Base-by-base conservation (phyloP, 2,888 invertebrate genomes). In the Lithophane socia region DNA sequence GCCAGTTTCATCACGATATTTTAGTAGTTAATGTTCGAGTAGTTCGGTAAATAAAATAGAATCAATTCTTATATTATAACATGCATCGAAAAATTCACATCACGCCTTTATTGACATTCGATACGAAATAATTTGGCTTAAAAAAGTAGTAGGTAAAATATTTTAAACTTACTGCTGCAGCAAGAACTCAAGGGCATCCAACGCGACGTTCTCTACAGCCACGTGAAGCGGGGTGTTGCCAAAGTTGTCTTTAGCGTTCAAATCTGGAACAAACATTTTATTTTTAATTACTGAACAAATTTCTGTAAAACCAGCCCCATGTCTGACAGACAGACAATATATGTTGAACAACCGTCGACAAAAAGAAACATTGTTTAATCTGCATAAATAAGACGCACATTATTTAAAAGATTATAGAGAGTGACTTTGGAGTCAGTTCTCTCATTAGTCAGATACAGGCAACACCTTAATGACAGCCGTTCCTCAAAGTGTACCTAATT, bases 171-270 rank as follows among this genome's bases (percentile, higher is more conserved):
- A 98, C 98, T 97, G 97, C 90, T 98, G 97, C 69, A 99, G 93
- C 69, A 99, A 96, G 93, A 97, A 98, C 85, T 98, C 98, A 29
- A 99, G 96, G 0, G 98, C 97, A 66, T 98, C 98, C 61, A 98
- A 92, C 3, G 98, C 97, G 87, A 98, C 98, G 84, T 97, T 97
- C 91, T 98, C 98, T 1, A 98, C 98, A 0, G 98, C 98, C 24
- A 98, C 94, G 91, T 99, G 99, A 0, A 99, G 95, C 0, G 99
- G 98, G 0, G 98, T 99, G 92, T 98, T 98, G 0, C 98, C 98
- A 42, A 96, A 97, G 86, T 97, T 97, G 92, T 98, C 98, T 88
- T 97, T 97, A 29, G 97, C 96, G 91, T 98, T 98, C 71, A 98
- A 94, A 96, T 98, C 98, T 98, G 95, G 4, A 96, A 96, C 71